These are phyloP conservation scores for Gymnarchus niloticus DNA, from an alignment of 2,113 vertebrate genomes.

Conservation along the genomic window DNA sequence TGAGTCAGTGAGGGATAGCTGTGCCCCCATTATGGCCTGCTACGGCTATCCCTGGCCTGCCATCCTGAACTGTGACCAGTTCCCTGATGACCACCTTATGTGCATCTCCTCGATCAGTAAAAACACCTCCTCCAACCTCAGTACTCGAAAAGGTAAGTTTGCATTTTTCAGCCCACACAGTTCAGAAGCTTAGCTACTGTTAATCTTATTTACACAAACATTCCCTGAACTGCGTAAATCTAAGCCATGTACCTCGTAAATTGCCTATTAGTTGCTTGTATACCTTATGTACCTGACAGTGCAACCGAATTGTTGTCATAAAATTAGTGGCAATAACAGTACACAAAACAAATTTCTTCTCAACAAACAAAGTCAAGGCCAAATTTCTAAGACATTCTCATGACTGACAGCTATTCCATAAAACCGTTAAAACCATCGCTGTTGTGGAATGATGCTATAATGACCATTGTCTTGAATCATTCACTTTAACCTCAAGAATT, in stretches of 20 bases:
- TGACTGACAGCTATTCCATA: too few species aligned
- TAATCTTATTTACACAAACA: background rate
- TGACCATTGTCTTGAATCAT: too few species aligned
- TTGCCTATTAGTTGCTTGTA: background rate
- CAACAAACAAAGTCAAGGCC: background rate
- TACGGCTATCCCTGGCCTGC: slow-evolving; percentile 75
- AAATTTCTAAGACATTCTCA: background rate
- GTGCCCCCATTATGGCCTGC: slow-evolving; percentile 71
- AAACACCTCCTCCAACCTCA: slow-evolving; percentile 36
- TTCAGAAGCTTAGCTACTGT: background rate
- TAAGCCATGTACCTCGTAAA: background rate
- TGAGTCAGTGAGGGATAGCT: slow-evolving; percentile 69
- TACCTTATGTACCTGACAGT: background rate
- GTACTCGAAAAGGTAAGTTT: slow-evolving; percentile 57
- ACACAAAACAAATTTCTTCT: background rate
- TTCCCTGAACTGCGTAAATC: background rate
- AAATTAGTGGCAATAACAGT: background rate
- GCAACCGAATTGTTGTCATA: background rate
- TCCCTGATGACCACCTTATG: slow-evolving; percentile 70
- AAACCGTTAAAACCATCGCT: background rate
- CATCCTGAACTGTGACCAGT: slow-evolving; percentile 70
- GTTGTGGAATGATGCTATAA: background rate
- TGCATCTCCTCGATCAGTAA: slow-evolving; percentile 66
- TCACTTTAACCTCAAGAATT: background rate
- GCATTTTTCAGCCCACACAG: background rate